These are phyloP conservation scores for Petrocephalus zakoni DNA, from an alignment of 2,113 vertebrate species.

Conservation along the genomic window DNA sequence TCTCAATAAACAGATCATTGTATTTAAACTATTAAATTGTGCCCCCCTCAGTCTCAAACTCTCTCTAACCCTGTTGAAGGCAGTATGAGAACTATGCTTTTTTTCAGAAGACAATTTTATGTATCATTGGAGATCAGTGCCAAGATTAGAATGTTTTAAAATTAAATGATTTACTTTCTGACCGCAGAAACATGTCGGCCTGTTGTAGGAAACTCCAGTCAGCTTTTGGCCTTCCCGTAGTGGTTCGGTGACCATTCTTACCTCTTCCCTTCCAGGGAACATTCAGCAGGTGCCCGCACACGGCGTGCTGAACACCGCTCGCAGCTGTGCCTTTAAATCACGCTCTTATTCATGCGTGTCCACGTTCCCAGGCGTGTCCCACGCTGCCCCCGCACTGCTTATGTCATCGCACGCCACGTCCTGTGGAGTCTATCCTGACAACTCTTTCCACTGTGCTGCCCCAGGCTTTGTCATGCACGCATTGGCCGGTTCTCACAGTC, in stretches of 20 bases:
- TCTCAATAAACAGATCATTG: background rate
- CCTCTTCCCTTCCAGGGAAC: background rate
- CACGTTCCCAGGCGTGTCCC: background rate
- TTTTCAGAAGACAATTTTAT: background rate
- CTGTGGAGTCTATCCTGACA: background rate
- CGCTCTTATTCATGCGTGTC: background rate
- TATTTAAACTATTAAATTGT: background rate
- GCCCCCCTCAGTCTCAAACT: too few relatives aligned
- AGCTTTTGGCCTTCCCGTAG: background rate
- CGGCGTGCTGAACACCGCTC: background rate
- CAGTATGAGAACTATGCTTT: background rate
- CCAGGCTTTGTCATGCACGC: background rate
- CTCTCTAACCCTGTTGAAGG: background rate
- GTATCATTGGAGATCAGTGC: background rate
- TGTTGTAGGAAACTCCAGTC: background rate
- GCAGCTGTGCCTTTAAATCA: background rate
- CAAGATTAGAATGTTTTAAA: background rate
- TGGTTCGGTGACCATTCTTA: background rate
- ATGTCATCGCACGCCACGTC: background rate
- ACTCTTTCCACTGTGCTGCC: background rate
- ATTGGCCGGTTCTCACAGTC: background rate
- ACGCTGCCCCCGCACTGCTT: background rate
- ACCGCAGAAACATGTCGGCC: background rate
- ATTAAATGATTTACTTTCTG: background rate
- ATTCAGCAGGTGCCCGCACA: background rate